Base-by-base conservation (phyloP, 2,888 invertebrate species). In the Formica aserva region DNA sequence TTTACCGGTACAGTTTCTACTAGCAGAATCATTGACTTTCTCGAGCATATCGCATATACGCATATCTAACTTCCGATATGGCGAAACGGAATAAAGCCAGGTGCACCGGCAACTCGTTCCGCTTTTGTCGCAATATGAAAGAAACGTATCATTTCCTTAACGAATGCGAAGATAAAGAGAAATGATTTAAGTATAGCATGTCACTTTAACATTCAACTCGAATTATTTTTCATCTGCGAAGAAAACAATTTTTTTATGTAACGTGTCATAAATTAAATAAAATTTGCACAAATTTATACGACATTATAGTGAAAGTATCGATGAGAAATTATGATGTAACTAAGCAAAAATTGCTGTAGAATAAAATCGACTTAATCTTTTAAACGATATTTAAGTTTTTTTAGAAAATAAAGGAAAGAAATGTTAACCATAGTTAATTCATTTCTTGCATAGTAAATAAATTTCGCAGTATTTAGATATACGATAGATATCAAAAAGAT, bases 1-100 rank as follows among this genome's bases (percentile, higher is more conserved):
- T 62, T 82, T 76, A 65, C 60, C 62, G 32, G 45, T 26, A 71
- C 41, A 57, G 41, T 41, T 69, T 69, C 22, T 18, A 45, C 69
- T 15, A 38, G 26, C 55, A n/a, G 26, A 66, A 26, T 66, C 41
- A 13, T 26, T 11, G 57, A 82, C 83, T 84, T 86, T 48, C 87
- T 82, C 82, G 85, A 83, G 78, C 88, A 89, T 86, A 87, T 83
- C 88, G 75, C 22, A 38, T 65, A 60, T 60, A 67, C 65, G 76
- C 57, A 41, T 66, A 82, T 8, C 57, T 35, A 60, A 72, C 62
- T 60, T 65, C 18, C 45, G 78, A 69, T 57, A 35, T 45, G 29
- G 15, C 29, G 15, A 67, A 38, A 55, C 29, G 9, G 29, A 45
- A 32, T 69, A 32, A 71, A 71, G 57, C 29, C 13, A 67, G 38